Percentiles rank a stretch among this genome's conserved stretches.
These are phyloP conservation scores for Lasiurus cinereus DNA, from an alignment of 2,113 vertebrate species.

Conservation along the genomic window DNA sequence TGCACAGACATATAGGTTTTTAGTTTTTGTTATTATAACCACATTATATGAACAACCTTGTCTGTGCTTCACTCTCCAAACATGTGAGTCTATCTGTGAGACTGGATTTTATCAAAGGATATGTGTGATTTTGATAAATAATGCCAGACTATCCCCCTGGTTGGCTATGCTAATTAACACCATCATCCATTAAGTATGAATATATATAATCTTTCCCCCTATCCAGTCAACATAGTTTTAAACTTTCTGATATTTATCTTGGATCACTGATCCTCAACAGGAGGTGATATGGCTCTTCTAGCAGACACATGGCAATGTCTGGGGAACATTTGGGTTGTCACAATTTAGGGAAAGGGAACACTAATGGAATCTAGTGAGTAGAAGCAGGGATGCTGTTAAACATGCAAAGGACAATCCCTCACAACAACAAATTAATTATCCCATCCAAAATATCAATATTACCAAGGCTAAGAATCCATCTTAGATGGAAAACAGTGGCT, in stretches of 20 bases:
- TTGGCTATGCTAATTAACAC: neutral
- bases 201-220: neutral
- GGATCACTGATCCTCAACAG: neutral
- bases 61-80: neutral
- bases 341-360: neutral
- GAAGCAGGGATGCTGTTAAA: neutral
- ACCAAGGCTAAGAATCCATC: neutral
- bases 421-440: neutral
- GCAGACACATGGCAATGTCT: neutral
- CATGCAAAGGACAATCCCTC: neutral
- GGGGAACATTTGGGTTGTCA: neutral
- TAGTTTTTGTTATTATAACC: neutral
- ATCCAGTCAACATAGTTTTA: neutral
- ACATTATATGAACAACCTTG: neutral
- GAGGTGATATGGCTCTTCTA: neutral
- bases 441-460: neutral
- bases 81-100: neutral
- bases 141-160: neutral
- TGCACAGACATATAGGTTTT: neutral
- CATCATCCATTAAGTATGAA: neutral
- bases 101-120: neutral
- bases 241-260: neutral
- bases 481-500: neutral
- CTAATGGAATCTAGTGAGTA: neutral
- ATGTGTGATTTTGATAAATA: constrained; percentile 7